A percentile compares a stretch with the other conserved stretches of the same genome.
Evolutionary conservation across 2,797 vertebrate species (phyloP).

Genomic region (Aphelocoma californica): DNA sequence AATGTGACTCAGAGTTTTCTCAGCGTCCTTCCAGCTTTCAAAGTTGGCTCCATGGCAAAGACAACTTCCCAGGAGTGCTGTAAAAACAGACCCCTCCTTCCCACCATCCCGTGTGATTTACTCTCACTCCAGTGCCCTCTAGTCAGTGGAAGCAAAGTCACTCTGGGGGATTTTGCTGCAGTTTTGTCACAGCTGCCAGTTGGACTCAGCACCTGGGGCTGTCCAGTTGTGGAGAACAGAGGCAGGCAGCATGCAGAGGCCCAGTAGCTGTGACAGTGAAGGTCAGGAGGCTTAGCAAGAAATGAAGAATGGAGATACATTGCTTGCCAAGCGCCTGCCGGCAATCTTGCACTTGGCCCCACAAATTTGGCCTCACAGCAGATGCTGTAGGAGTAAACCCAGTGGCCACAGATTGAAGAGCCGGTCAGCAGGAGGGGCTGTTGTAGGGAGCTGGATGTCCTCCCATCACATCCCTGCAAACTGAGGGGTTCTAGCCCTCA

Average conservation of each 20-base stretch:
- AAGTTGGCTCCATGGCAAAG: conserved; percentile 25
- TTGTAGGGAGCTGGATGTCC: not conserved
- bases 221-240: not conserved
- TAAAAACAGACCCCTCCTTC: conserved; percentile 29
- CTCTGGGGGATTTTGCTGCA: not conserved
- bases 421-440: not conserved
- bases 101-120: not conserved
- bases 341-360: not conserved
- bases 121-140: not conserved
- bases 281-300: not conserved
- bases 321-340: not conserved
- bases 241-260: not conserved
- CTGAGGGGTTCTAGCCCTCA: not conserved
- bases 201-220: not conserved
- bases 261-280: not conserved
- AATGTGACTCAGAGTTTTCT: conserved; percentile 40
- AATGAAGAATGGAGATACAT: not conserved
- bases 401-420: not conserved
- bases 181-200: not conserved
- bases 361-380: not conserved
- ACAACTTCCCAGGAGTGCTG: conserved; percentile 31
- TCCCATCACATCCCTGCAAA: not conserved
- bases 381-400: not conserved
- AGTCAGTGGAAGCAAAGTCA: not conserved
- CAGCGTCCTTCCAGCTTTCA: not conserved